These are phyloP conservation scores for Cottoperca gobio DNA, from an alignment of 2,797 vertebrate species.

Conservation along the genomic window DNA sequence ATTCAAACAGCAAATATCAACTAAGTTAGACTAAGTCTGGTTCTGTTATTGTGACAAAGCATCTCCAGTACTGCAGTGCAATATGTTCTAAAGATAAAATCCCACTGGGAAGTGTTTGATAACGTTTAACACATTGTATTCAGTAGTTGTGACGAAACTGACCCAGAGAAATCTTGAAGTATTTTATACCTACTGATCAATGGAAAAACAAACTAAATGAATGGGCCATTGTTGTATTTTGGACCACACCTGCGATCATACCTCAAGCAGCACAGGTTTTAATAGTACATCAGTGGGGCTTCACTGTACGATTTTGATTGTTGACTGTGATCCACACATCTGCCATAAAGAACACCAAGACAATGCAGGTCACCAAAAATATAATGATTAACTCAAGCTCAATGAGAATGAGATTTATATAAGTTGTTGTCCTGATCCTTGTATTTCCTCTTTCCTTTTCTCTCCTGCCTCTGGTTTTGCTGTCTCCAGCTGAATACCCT, in stretches of 20 bases:
- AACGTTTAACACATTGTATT: background rate
- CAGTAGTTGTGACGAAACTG: background rate
- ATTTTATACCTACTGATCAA: background rate
- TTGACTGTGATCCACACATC: background rate
- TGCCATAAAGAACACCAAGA: background rate
- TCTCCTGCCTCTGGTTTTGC: background rate
- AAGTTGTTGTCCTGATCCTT: background rate
- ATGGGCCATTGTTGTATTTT: background rate
- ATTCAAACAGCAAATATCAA: background rate
- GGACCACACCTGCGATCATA: background rate
- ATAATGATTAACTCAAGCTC: background rate
- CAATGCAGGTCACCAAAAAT: background rate
- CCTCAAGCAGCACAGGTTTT: background rate
- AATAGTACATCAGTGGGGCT: background rate
- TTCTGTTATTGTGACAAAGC: background rate
- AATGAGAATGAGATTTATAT: background rate
- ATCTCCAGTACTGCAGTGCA: background rate
- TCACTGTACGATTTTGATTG: background rate
- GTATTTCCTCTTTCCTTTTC: background rate
- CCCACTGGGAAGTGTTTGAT: background rate
- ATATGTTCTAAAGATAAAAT: background rate
- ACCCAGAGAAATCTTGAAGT: background rate
- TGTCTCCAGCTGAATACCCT: conserved; percentile 91
- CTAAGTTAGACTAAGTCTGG: background rate
- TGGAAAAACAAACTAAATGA: background rate